Evolutionary conservation across 2,797 vertebrate genomes (phyloP).

Genomic region (Sebastes iracundus): DNA sequence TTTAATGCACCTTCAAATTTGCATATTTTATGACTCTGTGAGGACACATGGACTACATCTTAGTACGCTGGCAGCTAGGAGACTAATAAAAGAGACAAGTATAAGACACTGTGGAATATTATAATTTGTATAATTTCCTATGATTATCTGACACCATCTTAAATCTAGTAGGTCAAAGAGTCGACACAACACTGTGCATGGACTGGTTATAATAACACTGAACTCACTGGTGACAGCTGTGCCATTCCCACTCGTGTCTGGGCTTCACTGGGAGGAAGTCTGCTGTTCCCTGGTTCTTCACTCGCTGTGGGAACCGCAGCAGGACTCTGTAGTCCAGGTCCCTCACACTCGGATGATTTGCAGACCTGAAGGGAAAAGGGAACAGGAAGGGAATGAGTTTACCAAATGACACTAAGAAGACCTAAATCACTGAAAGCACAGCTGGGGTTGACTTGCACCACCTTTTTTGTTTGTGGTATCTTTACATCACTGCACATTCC

Average conservation of each 20-base stretch:
- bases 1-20: neutral
- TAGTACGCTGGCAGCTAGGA: neutral
- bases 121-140: neutral
- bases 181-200: neutral
- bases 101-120: neutral
- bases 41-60: neutral
- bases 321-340: constrained; percentile 84
- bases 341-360: constrained; percentile 75
- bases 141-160: neutral
- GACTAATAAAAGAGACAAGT: neutral
- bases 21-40: neutral
- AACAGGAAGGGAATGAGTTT: neutral
- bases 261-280: constrained; percentile 87
- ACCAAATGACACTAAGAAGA: neutral
- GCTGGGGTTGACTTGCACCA: neutral
- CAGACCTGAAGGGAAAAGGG: constrained; percentile 73
- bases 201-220: neutral
- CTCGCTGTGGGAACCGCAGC: constrained; percentile 87
- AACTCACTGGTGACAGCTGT: constrained; percentile 89
- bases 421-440: neutral
- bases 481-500: constrained; percentile 10
- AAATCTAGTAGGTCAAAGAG: neutral
- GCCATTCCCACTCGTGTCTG: constrained; percentile 89
- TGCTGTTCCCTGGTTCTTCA: constrained; percentile 88
- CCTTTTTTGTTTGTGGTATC: neutral